Evolutionary conservation across 2,888 invertebrate genomes (phyloP).

Genomic region (Deilephila elpenor): DNA sequence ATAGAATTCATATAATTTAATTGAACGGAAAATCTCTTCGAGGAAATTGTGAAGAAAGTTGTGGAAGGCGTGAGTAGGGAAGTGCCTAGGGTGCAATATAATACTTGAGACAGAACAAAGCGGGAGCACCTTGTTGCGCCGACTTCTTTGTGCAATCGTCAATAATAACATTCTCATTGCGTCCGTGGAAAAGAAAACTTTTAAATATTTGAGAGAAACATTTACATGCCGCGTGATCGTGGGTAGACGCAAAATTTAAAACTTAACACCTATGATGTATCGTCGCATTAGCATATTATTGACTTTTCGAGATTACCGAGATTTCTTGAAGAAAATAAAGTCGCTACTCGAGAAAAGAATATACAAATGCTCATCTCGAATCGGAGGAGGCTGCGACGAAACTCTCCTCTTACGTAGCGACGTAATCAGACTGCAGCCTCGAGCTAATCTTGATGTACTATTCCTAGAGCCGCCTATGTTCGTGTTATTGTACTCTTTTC

Average conservation of each 20-base stretch:
- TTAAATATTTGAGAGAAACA: conserved; percentile 4
- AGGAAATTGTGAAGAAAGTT: conserved; percentile 73
- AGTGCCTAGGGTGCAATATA: conserved; percentile 70
- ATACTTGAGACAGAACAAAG: conserved; percentile 73
- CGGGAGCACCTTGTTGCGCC: conserved; percentile 65
- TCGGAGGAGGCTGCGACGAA: conserved; percentile 62
- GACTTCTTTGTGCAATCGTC: conserved; percentile 64
- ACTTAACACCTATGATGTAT: background rate
- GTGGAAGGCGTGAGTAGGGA: conserved; percentile 63
- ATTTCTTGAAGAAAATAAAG: conserved; percentile 37
- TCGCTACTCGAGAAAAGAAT: conserved; percentile 45
- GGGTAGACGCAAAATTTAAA: background rate
- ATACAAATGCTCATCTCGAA: conserved; percentile 63
- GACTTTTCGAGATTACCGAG: conserved; percentile 44
- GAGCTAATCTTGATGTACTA: conserved; percentile 79
- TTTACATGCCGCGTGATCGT: background rate
- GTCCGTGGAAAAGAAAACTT: background rate
- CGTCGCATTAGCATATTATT: conserved; percentile 42
- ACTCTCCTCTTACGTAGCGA: conserved; percentile 69
- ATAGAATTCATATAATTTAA: conserved; percentile 67
- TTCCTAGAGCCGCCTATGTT: conserved; percentile 64
- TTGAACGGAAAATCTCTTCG: conserved; percentile 70
- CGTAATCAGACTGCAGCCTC: conserved; percentile 77
- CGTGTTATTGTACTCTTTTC: conserved; percentile 71
- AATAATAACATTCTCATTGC: conserved; percentile 58